These are phyloP conservation scores for Caenorhabditis wallacei DNA, from an alignment of 2,888 invertebrate species.

Conservation along the genomic window DNA sequence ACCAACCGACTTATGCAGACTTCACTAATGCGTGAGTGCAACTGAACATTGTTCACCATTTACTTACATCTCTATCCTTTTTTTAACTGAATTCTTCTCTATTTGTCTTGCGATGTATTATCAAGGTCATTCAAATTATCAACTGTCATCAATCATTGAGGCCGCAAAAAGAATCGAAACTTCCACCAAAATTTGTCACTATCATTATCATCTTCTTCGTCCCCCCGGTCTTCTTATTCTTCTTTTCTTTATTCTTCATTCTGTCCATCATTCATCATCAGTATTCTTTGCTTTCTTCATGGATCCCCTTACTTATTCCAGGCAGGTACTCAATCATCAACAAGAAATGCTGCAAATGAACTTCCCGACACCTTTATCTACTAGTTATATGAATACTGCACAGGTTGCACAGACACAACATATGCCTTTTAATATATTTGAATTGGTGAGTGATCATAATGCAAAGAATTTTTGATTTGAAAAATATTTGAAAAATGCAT, in stretches of 20 bases:
- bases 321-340: slow-evolving; percentile 62
- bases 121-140: slow-evolving; percentile 66
- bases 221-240: slow-evolving; percentile 4
- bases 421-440: slow-evolving; percentile 58
- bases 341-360: slow-evolving; percentile 62
- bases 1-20: slow-evolving; percentile 66
- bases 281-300: slow-evolving; percentile 13
- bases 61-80: slow-evolving; percentile 3
- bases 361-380: slow-evolving; percentile 44
- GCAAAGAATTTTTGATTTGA: too few relatives aligned
- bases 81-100: slow-evolving; percentile 16
- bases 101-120: slow-evolving; percentile 49
- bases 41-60: slow-evolving; percentile 38
- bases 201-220: slow-evolving; percentile 11
- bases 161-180: slow-evolving; percentile 56
- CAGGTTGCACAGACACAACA: slow-evolving; percentile 45
- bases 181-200: slow-evolving; percentile 35
- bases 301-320: slow-evolving; percentile 49
- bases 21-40: slow-evolving; percentile 67
- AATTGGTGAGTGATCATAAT: slow-evolving; percentile 60
- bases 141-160: slow-evolving; percentile 65
- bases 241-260: slow-evolving; percentile 13
- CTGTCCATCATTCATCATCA: slow-evolving; percentile 29
- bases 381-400: slow-evolving; percentile 55
- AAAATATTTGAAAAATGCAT: not conserved